Evolutionary conservation across 2,797 vertebrate genomes (phyloP), one percentile per base, ranked within the genome.

Genomic region (Phylloscopus collybita): DNA sequence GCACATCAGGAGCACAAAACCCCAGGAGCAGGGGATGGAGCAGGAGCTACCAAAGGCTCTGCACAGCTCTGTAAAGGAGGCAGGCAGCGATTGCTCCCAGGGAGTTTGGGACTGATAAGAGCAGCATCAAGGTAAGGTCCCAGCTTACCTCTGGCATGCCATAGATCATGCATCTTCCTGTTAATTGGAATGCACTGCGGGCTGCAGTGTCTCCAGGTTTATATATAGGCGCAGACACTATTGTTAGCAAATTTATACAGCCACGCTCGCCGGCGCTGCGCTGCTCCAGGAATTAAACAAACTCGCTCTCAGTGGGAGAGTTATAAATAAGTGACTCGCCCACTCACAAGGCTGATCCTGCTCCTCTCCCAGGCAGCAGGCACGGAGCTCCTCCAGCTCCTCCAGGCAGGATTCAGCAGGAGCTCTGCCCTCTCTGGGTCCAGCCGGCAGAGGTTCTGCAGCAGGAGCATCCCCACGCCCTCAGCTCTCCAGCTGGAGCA

Each of bases 281-380:
- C 93, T 74, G 93, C 92, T 90, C 93, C 90, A 81, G 90, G 76
- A 94, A 96, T 93, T 81, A 72, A 95, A 94, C 94, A 92, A 89
- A 91, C 95, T 84, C 54, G 1, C 25, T 11, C 86, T 74, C 73
- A 13, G 88, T 29, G 67, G 86, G 70, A 95, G 94, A 88, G 90
- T 80, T 95, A 95, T 93, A 94, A 95, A 95, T 90, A 93, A 92
- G 88, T 49, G 12, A 30, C 83, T 92, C 87, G 9, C 92, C 92
- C 92, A 88, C 90, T 81, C 80, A 17, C 16, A 27, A 57, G 78
- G 80, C 30, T 83, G 83, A 67, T 93, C 91, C 74, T 13, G 53
- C 73, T 84, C 61, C 80, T 86, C 74, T 70, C 44, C 17, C 19
- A 66, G 56, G 85, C 76, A 60, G 19, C 76, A 83, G 51, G 29